phyloP scores from a whole-genome alignment of 2,797 vertebrate species.

The Scarus forsteni region DNA sequence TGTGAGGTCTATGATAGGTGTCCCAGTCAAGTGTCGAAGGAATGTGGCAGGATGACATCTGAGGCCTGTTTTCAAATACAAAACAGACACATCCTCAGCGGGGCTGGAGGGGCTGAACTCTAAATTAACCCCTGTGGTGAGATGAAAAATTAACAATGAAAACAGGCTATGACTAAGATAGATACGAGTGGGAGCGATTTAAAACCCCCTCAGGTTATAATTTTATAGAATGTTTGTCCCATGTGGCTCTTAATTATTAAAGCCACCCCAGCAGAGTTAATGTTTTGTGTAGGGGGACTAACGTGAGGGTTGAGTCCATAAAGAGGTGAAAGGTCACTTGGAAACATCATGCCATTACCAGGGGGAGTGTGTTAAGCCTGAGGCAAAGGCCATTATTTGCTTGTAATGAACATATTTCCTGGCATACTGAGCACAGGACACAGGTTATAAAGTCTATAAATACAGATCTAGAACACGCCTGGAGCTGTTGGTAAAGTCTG shows the following conservation, averaged over 20 bases:
- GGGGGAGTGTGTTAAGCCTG: conserved; percentile 21
- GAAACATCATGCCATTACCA: conserved; percentile 45
- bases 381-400: conserved; percentile 39
- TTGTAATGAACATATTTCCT: conserved; percentile 53
- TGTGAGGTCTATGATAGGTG: conserved; percentile 58
- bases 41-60: conserved; percentile 59
- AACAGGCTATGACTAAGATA: rapidly evolving
- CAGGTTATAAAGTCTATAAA: background rate
- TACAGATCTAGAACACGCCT: conserved; percentile 23
- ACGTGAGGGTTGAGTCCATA: conserved; percentile 8
- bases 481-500: conserved; percentile 13
- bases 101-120: background rate
- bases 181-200: background rate
- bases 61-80: conserved; percentile 34
- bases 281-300: background rate
- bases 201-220: background rate
- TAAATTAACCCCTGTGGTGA: conserved; percentile 1
- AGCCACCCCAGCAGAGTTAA: background rate
- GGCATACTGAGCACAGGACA: conserved; percentile 21
- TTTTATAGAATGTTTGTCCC: background rate
- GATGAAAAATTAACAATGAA: background rate
- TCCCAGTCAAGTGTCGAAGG: conserved; percentile 51
- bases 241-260: background rate
- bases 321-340: conserved; percentile 38
- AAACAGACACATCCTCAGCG: conserved; percentile 18